A percentile compares a stretch with the other conserved stretches of the same genome.
phyloP scores from a whole-genome alignment of 2,113 vertebrate species.

The Petromus typicus region DNA sequence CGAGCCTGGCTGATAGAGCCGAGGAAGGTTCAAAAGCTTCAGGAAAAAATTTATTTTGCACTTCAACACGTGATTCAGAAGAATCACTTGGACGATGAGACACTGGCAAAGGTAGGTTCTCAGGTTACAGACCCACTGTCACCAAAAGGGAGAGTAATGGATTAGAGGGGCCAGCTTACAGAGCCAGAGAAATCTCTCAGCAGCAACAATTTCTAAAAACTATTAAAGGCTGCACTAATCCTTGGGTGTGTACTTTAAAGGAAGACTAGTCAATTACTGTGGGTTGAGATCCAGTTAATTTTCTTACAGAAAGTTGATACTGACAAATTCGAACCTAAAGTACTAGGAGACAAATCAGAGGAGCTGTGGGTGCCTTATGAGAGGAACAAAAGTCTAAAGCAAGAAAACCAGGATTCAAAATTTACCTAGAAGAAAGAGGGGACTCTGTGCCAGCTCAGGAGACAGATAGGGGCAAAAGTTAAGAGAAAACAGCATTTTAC shows the following conservation, averaged over 20 bases:
- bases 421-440: neutral
- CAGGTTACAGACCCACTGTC: neutral
- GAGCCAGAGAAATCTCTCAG: neutral
- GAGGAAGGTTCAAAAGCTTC: slow-evolving; percentile 98
- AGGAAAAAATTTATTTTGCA: slow-evolving; percentile 99
- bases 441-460: neutral
- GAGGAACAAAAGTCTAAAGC: neutral
- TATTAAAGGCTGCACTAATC: neutral
- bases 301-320: neutral
- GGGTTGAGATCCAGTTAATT: neutral
- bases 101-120: slow-evolving; percentile 93
- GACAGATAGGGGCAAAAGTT: neutral
- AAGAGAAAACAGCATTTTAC: neutral
- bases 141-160: neutral
- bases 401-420: neutral
- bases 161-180: neutral
- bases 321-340: neutral
- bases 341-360: neutral
- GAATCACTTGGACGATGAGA: slow-evolving; percentile 98
- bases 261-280: neutral
- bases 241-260: neutral
- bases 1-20: slow-evolving; percentile 99
- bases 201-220: neutral
- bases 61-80: slow-evolving; percentile 99
- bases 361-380: neutral